Conservation (phyloP, 2,888 invertebrate genomes). For the Subacronicta megacephala region DNA sequence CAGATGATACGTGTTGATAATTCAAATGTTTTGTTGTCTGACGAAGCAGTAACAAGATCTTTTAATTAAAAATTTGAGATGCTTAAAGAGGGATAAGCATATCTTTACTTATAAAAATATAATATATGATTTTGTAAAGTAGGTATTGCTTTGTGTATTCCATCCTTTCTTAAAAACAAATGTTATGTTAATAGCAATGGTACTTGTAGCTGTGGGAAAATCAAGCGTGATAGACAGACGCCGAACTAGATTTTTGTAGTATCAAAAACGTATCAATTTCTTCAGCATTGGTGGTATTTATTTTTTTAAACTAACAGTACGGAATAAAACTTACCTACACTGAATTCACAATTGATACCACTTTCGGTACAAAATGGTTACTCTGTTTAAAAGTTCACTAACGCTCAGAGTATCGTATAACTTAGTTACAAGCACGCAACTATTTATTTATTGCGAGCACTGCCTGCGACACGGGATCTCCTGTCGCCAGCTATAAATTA, state of each 20-base stretch:
- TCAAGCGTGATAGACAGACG: no score
- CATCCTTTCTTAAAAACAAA: no score
- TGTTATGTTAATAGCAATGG: no score
- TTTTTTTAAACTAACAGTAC: no score
- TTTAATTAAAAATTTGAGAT: background rate
- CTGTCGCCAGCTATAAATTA: constrained; percentile 79
- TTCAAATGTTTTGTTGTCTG: constrained; percentile 15
- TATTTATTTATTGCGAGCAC: constrained; percentile 76
- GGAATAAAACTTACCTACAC: background rate
- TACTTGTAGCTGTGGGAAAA: no score
- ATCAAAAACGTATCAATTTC: no score
- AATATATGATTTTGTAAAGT: no score
- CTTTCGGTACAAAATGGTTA: constrained; percentile 34
- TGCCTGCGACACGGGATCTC: constrained; percentile 75
- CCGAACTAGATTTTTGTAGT: no score
- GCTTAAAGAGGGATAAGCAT: background rate
- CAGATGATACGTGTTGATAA: constrained; percentile 23
- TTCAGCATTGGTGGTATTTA: no score
- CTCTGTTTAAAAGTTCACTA: constrained; percentile 68
- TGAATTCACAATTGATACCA: constrained; percentile 8
- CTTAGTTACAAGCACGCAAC: constrained; percentile 69
- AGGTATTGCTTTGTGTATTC: no score
- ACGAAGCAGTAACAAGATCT: background rate
- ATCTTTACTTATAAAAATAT: no score
- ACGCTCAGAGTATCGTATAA: constrained; percentile 76